phyloP scores from a whole-genome alignment of 1,140 invertebrate genomes.

The Zaprionus ghesquierei region DNA sequence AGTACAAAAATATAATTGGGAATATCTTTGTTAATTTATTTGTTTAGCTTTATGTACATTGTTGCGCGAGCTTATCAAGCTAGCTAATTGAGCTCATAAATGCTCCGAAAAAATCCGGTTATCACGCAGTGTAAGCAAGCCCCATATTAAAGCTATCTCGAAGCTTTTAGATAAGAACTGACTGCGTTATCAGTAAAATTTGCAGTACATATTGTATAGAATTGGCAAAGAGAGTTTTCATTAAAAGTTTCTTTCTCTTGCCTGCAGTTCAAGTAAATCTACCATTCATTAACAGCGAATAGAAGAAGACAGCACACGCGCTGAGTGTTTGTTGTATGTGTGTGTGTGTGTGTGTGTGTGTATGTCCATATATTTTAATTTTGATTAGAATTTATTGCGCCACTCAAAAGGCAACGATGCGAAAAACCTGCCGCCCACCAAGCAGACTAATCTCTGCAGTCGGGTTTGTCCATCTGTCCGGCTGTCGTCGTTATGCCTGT shows the following conservation, averaged over 20 bases:
- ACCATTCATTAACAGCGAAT: constrained; percentile 35
- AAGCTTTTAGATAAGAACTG: constrained; percentile 26
- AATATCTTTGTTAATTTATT: neutral
- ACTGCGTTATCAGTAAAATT: constrained; percentile 12
- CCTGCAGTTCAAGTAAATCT: neutral
- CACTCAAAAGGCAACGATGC: constrained; percentile 65
- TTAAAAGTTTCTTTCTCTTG: neutral
- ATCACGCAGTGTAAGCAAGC: constrained; percentile 4
- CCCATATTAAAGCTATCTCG: constrained; percentile 13
- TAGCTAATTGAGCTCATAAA: constrained; percentile 18
- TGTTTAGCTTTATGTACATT: neutral
- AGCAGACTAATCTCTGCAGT: constrained; percentile 29
- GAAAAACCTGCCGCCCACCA: constrained; percentile 63
- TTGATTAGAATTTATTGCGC: constrained; percentile 80
- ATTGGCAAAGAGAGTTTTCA: neutral
- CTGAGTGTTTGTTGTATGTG: constrained; percentile 3
- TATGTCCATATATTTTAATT: constrained; percentile 70
- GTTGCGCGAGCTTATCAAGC: constrained; percentile 9
- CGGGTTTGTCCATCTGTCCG: constrained; percentile 31
- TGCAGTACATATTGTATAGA: neutral
- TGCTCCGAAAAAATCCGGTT: constrained; percentile 35
- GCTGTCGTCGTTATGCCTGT: constrained; percentile 21
- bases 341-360: constrained; percentile 39
- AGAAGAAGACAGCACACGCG: constrained; percentile 52
- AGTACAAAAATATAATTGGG: neutral